phyloP scores from a whole-genome alignment of 2,888 invertebrate species.

The Bombyx huttoni region DNA sequence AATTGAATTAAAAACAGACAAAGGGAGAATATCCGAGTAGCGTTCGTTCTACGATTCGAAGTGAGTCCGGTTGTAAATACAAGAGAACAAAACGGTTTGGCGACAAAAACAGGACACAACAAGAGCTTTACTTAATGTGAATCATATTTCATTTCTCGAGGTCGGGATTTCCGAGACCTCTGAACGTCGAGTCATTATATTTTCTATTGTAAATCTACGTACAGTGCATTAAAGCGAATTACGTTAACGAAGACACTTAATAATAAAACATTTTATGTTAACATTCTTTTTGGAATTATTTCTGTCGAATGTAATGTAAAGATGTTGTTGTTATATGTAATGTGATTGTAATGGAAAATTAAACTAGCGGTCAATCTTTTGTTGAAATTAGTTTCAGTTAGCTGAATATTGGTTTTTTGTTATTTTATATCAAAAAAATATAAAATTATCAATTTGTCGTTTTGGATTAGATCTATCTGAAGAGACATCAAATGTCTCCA shows the following conservation, averaged over 20 bases:
- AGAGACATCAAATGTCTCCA: too few relatives aligned
- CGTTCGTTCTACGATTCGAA: slow-evolving; percentile 35
- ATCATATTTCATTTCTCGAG: slow-evolving; percentile 56
- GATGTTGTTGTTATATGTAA: too few relatives aligned
- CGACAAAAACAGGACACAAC: slow-evolving; percentile 54
- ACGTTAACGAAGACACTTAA: slow-evolving; percentile 34
- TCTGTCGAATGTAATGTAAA: background rate
- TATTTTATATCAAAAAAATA: too few relatives aligned
- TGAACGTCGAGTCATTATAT: slow-evolving; percentile 28
- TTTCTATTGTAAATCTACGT: slow-evolving; percentile 28
- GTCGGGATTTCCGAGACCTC: slow-evolving; percentile 42
- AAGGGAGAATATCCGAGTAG: slow-evolving; percentile 20
- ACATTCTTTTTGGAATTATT: background rate
- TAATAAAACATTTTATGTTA: slow-evolving; percentile 12
- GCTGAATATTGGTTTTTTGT: too few relatives aligned
- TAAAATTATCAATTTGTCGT: too few relatives aligned
- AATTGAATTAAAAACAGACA: slow-evolving; percentile 31
- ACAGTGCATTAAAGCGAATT: slow-evolving; percentile 36
- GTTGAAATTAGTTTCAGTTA: too few relatives aligned
- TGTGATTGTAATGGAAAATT: too few relatives aligned
- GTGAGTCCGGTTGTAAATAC: slow-evolving; percentile 37
- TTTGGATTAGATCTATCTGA: too few relatives aligned
- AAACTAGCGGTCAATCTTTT: too few relatives aligned
- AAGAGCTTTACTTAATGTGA: slow-evolving; percentile 56
- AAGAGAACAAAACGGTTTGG: slow-evolving; percentile 34